Conservation (phyloP, 2,797 vertebrate species). For the Choloepus didactylus region DNA sequence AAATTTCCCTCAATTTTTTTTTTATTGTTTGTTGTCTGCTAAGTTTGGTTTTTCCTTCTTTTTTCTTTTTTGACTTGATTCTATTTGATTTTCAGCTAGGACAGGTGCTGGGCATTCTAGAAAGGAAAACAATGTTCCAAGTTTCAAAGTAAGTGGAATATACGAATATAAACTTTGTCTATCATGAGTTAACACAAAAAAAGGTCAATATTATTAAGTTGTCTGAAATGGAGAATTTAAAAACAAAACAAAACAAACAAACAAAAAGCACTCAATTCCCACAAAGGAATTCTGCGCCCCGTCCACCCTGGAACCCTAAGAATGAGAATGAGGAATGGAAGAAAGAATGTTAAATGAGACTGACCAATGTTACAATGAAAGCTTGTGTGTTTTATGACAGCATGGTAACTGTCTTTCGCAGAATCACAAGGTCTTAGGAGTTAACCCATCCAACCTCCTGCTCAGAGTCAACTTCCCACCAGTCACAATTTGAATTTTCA, state of each 20-base stretch:
- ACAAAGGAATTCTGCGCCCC: slow-evolving; percentile 21
- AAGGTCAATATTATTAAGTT: not conserved
- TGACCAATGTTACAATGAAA: not conserved
- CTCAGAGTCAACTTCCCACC: not conserved
- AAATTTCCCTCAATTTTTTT: not conserved
- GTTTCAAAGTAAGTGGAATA: slow-evolving; percentile 26
- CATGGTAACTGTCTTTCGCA: not conserved
- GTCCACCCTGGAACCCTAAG: not conserved
- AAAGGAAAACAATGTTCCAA: not conserved
- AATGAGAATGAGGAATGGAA: not conserved
- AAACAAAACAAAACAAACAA: not conserved
- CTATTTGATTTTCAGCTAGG: not conserved
- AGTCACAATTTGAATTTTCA: not conserved
- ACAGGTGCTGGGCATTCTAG: not conserved
- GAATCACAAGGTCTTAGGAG: not conserved
- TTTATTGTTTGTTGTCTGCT: slow-evolving; percentile 27
- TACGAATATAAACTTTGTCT: not conserved
- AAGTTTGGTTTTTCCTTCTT: not conserved
- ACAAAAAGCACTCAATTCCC: not conserved
- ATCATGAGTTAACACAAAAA: not conserved
- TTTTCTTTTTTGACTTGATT: not conserved
- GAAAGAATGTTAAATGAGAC: not conserved
- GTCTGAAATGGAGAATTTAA: not conserved
- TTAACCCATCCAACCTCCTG: not conserved
- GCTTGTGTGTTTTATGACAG: not conserved